Conservation (phyloP, 2,113 vertebrate genomes). For the Aleadryas rufinucha region DNA sequence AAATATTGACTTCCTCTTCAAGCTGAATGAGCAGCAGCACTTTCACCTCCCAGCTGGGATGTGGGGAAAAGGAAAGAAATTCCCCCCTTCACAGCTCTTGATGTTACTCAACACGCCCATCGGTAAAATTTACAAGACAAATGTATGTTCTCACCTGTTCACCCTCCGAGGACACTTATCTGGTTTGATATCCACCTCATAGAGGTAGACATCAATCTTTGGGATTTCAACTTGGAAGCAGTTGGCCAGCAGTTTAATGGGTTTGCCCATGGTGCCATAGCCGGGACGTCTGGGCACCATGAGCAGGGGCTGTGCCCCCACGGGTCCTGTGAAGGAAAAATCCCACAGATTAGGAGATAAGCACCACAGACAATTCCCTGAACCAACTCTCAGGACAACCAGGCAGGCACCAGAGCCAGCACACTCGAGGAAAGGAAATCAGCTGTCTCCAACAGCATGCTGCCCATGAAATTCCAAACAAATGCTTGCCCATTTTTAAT, state of each 20-base stretch:
- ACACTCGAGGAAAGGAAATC: background rate
- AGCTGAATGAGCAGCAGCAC: background rate
- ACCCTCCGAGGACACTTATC: constrained; percentile 98
- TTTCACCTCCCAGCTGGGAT: background rate
- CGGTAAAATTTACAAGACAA: fast-evolving
- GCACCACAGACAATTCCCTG: background rate
- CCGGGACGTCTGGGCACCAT: constrained; percentile 96
- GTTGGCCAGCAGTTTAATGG: constrained; percentile 99
- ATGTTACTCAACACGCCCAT: background rate
- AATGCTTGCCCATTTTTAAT: background rate
- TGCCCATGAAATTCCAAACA: background rate
- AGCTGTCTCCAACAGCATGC: background rate
- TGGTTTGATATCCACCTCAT: constrained; percentile 99
- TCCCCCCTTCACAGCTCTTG: background rate
- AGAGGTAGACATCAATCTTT: constrained; percentile 99
- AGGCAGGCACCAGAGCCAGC: background rate
- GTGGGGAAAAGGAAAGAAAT: background rate
- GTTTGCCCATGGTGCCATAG: constrained; percentile 99
- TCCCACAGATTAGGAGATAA: background rate
- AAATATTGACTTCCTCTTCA: background rate
- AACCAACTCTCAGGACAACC: background rate
- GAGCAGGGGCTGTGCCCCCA: constrained; percentile 98
- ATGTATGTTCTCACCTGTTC: constrained; percentile 83
- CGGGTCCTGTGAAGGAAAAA: constrained; percentile 79
- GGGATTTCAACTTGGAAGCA: constrained; percentile 99